Conservation (phyloP, 1,140 invertebrate species). For the Drosophila rhopaloa region DNA sequence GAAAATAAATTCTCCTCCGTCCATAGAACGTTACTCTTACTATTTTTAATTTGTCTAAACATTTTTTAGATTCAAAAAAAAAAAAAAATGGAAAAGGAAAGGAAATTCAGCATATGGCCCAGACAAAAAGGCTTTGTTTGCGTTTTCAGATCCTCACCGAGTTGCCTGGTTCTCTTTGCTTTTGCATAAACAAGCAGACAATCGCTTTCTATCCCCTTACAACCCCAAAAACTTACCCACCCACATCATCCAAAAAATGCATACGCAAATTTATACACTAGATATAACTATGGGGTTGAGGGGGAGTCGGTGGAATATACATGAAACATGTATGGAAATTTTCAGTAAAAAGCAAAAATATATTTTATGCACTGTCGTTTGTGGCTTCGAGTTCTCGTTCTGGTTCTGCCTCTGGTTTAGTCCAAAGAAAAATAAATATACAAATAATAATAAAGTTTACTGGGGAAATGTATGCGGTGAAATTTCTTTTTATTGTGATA, state of each 20-base stretch:
- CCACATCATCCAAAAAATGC: constrained; percentile 60
- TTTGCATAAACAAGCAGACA: constrained; percentile 63
- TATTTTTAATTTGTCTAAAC: constrained; percentile 83
- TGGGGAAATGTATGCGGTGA: constrained; percentile 52
- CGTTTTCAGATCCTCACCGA: constrained; percentile 41
- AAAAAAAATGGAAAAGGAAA: constrained; percentile 10
- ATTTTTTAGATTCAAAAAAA: constrained; percentile 59
- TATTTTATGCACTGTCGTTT: constrained; percentile 82
- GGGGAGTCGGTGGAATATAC: constrained; percentile 22
- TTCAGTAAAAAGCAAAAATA: constrained; percentile 62
- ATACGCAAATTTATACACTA: constrained; percentile 80
- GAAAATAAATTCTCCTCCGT: constrained; percentile 51
- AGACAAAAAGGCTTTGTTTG: constrained; percentile 79
- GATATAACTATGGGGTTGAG: constrained; percentile 18
- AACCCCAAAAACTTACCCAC: constrained; percentile 10
- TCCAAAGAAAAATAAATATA: constrained; percentile 21
- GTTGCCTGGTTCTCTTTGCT: constrained; percentile 34
- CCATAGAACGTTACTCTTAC: constrained; percentile 56
- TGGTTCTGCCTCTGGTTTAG: constrained; percentile 17
- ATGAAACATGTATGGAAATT: constrained; percentile 72
- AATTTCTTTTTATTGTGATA: constrained; percentile 47
- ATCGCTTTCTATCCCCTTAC: constrained; percentile 35
- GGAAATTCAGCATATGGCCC: constrained; percentile 53
- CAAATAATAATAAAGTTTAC: constrained; percentile 57
- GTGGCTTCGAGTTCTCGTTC: constrained; percentile 44